A percentile compares a stretch with the other conserved stretches of the same genome.
These are phyloP conservation scores for Scaptomyza polygonia DNA, from an alignment of 2,888 invertebrate species.

Conservation along the genomic window DNA sequence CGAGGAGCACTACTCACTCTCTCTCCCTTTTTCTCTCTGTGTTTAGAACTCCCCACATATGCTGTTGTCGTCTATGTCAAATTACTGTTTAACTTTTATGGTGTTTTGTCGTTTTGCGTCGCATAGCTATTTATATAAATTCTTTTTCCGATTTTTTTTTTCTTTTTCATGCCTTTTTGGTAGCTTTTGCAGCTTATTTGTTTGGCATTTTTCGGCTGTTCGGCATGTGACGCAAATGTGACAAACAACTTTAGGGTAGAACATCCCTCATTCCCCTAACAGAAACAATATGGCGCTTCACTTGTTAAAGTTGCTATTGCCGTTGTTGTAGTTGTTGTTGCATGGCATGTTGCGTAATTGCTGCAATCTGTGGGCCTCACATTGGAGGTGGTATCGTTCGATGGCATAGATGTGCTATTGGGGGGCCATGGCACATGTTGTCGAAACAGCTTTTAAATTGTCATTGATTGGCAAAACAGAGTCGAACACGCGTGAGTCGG, in stretches of 20 bases:
- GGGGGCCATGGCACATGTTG: constrained; percentile 66
- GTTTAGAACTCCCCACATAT: constrained; percentile 58
- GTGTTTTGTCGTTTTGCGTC: constrained; percentile 71
- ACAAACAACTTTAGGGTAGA: constrained; percentile 68
- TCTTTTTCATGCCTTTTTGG: constrained; percentile 20
- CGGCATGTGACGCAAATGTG: constrained; percentile 73
- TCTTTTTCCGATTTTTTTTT: constrained; percentile 18
- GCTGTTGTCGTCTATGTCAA: constrained; percentile 71
- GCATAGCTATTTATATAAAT: constrained; percentile 64
- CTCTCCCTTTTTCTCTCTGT: background rate
- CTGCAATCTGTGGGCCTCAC: constrained; percentile 70
- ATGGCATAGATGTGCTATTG: constrained; percentile 36
- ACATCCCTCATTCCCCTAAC: constrained; percentile 38
- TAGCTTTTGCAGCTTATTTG: constrained; percentile 73
- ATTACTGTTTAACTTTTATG: constrained; percentile 79
- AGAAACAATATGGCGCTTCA: constrained; percentile 69
- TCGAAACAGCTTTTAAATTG: constrained; percentile 78
- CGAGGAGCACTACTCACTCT: background rate
- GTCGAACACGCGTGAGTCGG: constrained; percentile 15
- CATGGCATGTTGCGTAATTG: constrained; percentile 75
- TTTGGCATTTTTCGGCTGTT: constrained; percentile 76
- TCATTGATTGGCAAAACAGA: constrained; percentile 68
- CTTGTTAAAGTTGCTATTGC: constrained; percentile 42
- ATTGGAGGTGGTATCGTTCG: constrained; percentile 38
- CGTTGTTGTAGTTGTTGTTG: constrained; percentile 45